Percentiles rank a stretch among this genome's conserved stretches.
phyloP scores from a whole-genome alignment of 2,113 vertebrate species.

The Porphyrio hochstetteri region DNA sequence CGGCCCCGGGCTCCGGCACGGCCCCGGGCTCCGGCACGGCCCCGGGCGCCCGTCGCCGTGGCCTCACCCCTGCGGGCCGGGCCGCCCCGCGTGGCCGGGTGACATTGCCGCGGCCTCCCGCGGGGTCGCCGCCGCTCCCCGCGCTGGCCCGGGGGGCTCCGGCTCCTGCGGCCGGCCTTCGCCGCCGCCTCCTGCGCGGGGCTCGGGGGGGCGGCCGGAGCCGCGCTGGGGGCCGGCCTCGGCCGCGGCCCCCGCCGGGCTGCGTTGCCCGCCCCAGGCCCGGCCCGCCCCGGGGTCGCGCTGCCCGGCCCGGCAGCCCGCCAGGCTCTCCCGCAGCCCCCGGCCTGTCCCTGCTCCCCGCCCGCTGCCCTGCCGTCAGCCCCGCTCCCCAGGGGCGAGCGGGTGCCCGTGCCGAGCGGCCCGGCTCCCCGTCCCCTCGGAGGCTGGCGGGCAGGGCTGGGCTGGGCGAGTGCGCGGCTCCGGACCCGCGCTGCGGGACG shows the following conservation, averaged over 20 bases:
- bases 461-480: accelerated
- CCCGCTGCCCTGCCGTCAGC: accelerated
- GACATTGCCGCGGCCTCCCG: neutral
- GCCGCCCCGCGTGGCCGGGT: neutral
- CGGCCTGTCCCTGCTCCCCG: too few relatives aligned
- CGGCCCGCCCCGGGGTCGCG: neutral
- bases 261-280: neutral
- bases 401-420: accelerated
- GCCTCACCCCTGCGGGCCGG: neutral
- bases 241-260: neutral
- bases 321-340: neutral
- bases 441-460: accelerated
- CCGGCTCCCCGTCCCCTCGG: neutral
- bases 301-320: neutral
- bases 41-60: too few relatives aligned
- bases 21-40: neutral
- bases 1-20: too few relatives aligned
- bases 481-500: accelerated
- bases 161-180: neutral
- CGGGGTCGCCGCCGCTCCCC: neutral
- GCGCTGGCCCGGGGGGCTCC: neutral
- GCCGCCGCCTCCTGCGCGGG: neutral
- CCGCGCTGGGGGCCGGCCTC: neutral
- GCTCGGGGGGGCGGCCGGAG: too few relatives aligned
- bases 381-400: accelerated